A percentile compares a stretch with the other conserved stretches of the same genome.
These are phyloP conservation scores for Ecdyonurus torrentis DNA, from an alignment of 2,888 invertebrate species.

Conservation along the genomic window DNA sequence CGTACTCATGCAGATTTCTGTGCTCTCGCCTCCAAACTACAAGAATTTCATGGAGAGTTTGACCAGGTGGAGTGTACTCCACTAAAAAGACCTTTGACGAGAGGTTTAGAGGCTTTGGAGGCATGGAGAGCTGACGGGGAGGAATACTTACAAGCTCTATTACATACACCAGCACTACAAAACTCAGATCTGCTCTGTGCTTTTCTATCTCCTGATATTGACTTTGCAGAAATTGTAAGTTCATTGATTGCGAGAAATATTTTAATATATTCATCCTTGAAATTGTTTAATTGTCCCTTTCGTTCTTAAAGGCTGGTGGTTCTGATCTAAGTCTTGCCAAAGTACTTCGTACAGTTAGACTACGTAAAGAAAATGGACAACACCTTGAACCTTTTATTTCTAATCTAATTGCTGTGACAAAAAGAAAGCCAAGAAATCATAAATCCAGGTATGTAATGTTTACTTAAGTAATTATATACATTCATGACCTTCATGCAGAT, in stretches of 20 bases:
- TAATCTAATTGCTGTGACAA: background rate
- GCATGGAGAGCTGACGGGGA: background rate
- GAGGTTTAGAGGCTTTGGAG: background rate
- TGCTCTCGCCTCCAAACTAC: background rate
- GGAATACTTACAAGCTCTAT: background rate
- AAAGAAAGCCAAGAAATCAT: background rate
- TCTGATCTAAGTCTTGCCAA: background rate
- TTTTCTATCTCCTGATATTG: background rate
- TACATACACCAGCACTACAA: background rate
- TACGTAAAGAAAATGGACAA: background rate
- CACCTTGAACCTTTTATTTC: background rate
- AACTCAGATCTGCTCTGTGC: background rate
- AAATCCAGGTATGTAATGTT: background rate
- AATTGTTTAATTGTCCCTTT: background rate
- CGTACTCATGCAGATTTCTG: background rate
- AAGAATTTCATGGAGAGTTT: background rate
- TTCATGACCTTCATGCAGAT: no score
- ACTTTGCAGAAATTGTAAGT: background rate
- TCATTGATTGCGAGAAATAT: background rate
- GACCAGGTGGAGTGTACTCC: background rate
- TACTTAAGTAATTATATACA: background rate
- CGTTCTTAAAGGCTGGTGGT: background rate
- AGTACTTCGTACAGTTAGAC: background rate
- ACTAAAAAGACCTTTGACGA: background rate
- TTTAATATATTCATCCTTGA: background rate